Evolutionary conservation across 1,140 invertebrate genomes (phyloP).

Genomic region (Eueides isabella): DNA sequence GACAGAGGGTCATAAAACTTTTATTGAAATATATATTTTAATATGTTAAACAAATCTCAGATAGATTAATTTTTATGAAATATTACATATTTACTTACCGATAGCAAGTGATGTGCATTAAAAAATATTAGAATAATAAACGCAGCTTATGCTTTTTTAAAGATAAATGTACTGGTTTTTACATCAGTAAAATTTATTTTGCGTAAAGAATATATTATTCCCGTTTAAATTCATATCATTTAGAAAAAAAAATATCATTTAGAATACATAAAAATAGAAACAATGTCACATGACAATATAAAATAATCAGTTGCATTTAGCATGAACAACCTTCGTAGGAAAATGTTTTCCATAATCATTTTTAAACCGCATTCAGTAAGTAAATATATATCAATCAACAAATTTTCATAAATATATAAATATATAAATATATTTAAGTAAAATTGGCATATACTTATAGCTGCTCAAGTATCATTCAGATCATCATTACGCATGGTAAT

Average conservation of each 20-base stretch:
- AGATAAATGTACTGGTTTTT: neutral
- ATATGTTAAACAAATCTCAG: neutral
- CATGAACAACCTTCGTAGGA: too few species aligned
- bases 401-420: neutral
- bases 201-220: neutral
- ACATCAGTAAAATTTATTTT: neutral
- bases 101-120: neutral
- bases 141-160: neutral
- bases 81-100: conserved; percentile 10
- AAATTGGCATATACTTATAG: conserved; percentile 37
- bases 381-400: conserved; percentile 11
- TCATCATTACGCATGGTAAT: conserved; percentile 13
- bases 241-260: too few species aligned
- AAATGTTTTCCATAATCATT: neutral
- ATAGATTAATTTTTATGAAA: neutral
- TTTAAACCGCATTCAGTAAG: neutral
- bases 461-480: conserved; percentile 40
- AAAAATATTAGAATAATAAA: neutral
- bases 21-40: conserved; percentile 4
- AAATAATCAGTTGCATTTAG: neutral
- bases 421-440: conserved; percentile 13
- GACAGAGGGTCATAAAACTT: conserved; percentile 1
- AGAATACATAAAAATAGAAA: too few species aligned
- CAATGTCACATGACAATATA: too few species aligned
- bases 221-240: too few species aligned